A percentile compares a stretch with the other conserved stretches of the same genome.
Evolutionary conservation across 2,797 vertebrate genomes (phyloP).

Genomic region (Fistularia tabacaria): DNA sequence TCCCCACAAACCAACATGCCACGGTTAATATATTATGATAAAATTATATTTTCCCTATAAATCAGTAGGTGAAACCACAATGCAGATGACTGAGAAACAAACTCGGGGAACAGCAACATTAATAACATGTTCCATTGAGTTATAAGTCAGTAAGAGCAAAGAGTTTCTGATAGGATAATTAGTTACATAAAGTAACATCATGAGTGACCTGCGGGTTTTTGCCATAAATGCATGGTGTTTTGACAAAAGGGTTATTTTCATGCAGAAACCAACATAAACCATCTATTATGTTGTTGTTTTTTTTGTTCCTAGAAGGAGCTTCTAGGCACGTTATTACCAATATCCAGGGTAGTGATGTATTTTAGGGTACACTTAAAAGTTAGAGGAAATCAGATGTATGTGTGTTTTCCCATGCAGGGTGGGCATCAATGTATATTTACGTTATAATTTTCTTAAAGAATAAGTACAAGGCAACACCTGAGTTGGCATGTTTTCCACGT

Average conservation of each 20-base stretch:
- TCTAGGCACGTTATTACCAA: not conserved
- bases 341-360: not conserved
- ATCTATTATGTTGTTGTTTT: not conserved
- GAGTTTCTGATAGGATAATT: too few species aligned
- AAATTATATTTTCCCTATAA: too few species aligned
- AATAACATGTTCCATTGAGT: too few species aligned
- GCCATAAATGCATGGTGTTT: too few species aligned
- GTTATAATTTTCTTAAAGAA: constrained; percentile 33
- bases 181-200: too few species aligned
- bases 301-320: not conserved
- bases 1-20: too few species aligned
- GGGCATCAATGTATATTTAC: constrained; percentile 52
- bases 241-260: not conserved
- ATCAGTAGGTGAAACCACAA: too few species aligned
- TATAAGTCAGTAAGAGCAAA: too few species aligned
- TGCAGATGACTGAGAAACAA: too few species aligned
- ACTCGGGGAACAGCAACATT: too few species aligned
- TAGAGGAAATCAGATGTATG: not conserved
- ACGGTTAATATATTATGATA: too few species aligned
- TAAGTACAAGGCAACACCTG: constrained; percentile 24
- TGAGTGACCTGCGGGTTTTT: too few species aligned
- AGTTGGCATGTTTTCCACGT: constrained; percentile 44
- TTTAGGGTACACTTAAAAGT: not conserved
- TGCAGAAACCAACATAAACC: not conserved
- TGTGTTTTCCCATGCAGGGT: constrained; percentile 21